Evolutionary conservation across 2,797 vertebrate genomes (phyloP).

Genomic region (Squalus acanthias): DNA sequence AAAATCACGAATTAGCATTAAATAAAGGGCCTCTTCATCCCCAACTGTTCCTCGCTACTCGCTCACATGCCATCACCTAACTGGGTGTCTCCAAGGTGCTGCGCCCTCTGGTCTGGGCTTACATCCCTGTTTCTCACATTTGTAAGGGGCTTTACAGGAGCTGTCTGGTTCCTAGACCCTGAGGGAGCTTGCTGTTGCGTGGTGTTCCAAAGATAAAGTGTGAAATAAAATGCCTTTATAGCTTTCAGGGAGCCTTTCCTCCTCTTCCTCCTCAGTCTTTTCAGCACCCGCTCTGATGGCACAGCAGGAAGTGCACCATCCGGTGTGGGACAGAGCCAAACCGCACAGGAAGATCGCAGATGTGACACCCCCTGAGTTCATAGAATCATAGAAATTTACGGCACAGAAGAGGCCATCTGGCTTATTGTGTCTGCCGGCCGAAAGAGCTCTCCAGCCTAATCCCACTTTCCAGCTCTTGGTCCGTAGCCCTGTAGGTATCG

Average conservation of each 20-base stretch:
- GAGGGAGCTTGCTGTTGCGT: too few species aligned
- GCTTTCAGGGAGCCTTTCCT: background rate
- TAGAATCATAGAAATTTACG: too few species aligned
- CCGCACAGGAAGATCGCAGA: background rate
- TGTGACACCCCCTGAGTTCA: too few species aligned
- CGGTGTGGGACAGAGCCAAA: background rate
- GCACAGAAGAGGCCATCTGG: too few species aligned
- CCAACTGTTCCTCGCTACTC: too few species aligned
- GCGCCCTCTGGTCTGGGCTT: background rate
- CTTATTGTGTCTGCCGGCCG: too few species aligned
- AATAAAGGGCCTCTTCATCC: too few species aligned
- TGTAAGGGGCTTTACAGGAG: background rate
- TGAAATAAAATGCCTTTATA: background rate
- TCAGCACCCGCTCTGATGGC: background rate
- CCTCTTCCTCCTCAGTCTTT: background rate
- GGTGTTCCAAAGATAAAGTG: too few species aligned
- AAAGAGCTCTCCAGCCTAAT: too few species aligned
- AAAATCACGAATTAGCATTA: too few species aligned
- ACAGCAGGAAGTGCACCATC: background rate
- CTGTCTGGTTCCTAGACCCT: background rate
- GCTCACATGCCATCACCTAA: background rate
- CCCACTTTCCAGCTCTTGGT: too few species aligned
- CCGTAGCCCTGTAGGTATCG: too few species aligned
- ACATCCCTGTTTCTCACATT: background rate
- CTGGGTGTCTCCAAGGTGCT: background rate